phyloP scores from a whole-genome alignment of 2,797 vertebrate species.

The Lithobates pipiens region DNA sequence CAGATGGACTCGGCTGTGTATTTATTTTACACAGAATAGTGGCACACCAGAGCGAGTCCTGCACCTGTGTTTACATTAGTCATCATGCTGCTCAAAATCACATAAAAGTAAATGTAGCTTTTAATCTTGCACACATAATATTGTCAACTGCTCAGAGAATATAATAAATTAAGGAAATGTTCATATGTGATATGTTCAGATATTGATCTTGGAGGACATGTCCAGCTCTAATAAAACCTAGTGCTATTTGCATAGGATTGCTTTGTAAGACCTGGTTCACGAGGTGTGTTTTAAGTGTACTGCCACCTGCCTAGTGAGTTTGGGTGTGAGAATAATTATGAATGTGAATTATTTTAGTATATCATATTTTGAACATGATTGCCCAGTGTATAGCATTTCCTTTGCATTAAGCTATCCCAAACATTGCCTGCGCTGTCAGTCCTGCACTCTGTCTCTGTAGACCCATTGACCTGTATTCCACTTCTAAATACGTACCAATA shows the following conservation, averaged over 20 bases:
- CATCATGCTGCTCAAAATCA: neutral
- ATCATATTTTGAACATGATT: too few relatives aligned
- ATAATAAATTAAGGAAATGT: neutral
- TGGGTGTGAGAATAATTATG: too few relatives aligned
- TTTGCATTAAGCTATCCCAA: too few relatives aligned
- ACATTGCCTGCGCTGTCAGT: too few relatives aligned
- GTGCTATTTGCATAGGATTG: neutral
- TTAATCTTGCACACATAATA: neutral
- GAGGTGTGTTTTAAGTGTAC: neutral
- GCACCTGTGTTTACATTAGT: constrained; percentile 23
- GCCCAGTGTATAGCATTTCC: too few relatives aligned
- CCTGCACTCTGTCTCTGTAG: too few relatives aligned
- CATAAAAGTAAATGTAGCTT: neutral
- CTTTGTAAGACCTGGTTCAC: too few relatives aligned
- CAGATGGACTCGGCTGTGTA: neutral
- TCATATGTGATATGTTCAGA: neutral
- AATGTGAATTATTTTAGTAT: too few relatives aligned
- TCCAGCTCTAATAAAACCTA: neutral
- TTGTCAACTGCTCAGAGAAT: neutral
- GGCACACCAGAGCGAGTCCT: neutral
- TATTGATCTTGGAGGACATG: neutral
- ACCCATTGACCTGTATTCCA: too few relatives aligned
- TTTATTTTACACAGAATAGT: neutral
- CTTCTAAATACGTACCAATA: too few relatives aligned
- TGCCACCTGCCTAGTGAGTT: neutral